phyloP scores from a whole-genome alignment of 1,140 invertebrate species.

The Neodiprion lecontei region DNA sequence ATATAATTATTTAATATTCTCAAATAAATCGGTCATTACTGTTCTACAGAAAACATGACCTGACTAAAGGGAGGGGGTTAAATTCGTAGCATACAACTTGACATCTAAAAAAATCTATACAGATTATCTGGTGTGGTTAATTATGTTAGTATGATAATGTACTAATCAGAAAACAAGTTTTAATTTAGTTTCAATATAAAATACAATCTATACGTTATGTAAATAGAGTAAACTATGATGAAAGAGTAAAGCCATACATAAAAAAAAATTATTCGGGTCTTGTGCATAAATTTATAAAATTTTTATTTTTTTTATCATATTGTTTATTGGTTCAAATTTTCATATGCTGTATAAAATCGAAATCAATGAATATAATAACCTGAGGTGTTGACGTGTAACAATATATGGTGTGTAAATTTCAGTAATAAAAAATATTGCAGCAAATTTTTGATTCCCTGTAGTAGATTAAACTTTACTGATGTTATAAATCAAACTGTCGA shows the following conservation, averaged over 20 bases:
- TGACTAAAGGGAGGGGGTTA: too few relatives aligned
- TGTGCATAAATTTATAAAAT: conserved; percentile 26
- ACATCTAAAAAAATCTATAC: too few relatives aligned
- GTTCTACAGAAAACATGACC: too few relatives aligned
- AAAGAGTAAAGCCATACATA: background rate
- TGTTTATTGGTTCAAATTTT: background rate
- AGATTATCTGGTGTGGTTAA: too few relatives aligned
- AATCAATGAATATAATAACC: background rate
- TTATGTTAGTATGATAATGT: too few relatives aligned
- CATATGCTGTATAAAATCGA: background rate
- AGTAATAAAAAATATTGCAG: background rate
- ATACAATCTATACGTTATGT: background rate
- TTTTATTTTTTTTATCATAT: conserved; percentile 26
- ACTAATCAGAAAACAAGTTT: too few relatives aligned
- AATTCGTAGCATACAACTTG: too few relatives aligned
- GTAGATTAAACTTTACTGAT: background rate
- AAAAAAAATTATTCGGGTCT: conserved; percentile 17
- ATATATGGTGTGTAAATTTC: background rate
- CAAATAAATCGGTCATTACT: too few relatives aligned
- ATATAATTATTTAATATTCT: too few relatives aligned
- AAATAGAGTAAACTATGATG: conserved; percentile 1
- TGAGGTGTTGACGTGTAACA: background rate
- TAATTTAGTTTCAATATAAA: too few relatives aligned
- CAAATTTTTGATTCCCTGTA: background rate
- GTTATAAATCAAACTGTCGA: background rate